Evolutionary conservation across 2,888 invertebrate species (phyloP).

Genomic region (Rapana venosa): DNA sequence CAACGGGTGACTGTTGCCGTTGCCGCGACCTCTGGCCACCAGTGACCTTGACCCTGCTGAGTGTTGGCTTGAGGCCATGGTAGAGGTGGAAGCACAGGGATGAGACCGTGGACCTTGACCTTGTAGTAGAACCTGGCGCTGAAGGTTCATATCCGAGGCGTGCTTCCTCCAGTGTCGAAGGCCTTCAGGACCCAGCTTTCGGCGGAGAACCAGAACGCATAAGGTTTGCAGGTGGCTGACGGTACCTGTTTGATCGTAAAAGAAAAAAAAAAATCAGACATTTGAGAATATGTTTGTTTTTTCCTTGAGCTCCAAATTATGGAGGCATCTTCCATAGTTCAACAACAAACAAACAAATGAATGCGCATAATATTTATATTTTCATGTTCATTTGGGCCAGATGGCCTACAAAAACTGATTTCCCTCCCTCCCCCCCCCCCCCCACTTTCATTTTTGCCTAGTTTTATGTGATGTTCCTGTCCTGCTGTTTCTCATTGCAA

Average conservation of each 20-base stretch:
- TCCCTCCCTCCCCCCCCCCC: no score
- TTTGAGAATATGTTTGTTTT: no score
- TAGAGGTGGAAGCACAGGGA: constrained; percentile 22
- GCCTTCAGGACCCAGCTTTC: constrained; percentile 15
- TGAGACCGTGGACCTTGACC: neutral
- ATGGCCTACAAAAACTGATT: no score
- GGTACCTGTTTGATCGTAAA: neutral
- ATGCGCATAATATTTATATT: no score
- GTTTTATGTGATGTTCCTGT: no score
- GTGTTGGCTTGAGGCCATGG: constrained; percentile 2
- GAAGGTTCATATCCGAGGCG: neutral
- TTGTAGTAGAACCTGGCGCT: constrained; percentile 31
- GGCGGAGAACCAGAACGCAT: constrained; percentile 29
- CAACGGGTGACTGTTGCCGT: neutral
- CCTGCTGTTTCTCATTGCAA: no score
- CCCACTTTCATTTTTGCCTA: no score
- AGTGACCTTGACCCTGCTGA: constrained; percentile 1
- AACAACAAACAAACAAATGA: no score
- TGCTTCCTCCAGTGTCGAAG: constrained; percentile 28
- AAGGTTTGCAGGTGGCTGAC: constrained; percentile 29
- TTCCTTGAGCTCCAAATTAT: no score
- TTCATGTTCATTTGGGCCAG: no score
- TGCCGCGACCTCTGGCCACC: neutral
- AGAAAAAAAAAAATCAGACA: no score
- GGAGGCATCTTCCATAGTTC: no score